A percentile compares a stretch with the other conserved stretches of the same genome.
phyloP scores from a whole-genome alignment of 2,797 vertebrate genomes.

The Manis javanica region DNA sequence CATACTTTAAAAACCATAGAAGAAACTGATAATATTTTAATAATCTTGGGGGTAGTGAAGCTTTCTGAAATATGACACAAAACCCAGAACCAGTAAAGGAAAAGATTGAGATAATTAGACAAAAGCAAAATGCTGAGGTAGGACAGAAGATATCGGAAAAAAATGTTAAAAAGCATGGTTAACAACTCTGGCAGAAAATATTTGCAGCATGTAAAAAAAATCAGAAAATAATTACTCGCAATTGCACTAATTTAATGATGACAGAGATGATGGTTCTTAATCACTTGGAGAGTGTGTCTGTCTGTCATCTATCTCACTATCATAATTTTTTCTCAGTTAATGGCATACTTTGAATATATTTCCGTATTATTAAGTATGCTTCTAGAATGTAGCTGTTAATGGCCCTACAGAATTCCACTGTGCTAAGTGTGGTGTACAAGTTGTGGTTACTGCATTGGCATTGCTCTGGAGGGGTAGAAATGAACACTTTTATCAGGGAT shows the following conservation, averaged over 20 bases:
- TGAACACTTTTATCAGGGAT: background rate
- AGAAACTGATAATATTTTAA: slow-evolving; percentile 36
- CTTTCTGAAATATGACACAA: background rate
- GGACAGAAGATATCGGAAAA: background rate
- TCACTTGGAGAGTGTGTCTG: background rate
- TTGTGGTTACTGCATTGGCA: background rate
- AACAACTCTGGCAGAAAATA: background rate
- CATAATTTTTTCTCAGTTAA: background rate
- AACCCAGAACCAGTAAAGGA: background rate
- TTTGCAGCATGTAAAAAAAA: slow-evolving; percentile 16
- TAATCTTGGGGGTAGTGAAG: background rate
- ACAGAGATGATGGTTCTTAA: background rate
- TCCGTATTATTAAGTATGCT: background rate
- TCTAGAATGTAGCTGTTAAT: background rate
- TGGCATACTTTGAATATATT: slow-evolving; percentile 25
- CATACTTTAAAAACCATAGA: background rate
- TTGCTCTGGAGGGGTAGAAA: background rate
- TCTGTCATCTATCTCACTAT: background rate
- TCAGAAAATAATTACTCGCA: slow-evolving; percentile 34
- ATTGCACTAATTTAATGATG: slow-evolving; percentile 9
- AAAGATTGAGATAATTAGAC: background rate
- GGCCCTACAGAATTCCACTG: background rate
- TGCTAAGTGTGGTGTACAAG: no score
- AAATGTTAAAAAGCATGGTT: background rate
- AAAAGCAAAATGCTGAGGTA: background rate